Percentiles rank a stretch among this genome's conserved stretches.
phyloP scores from a whole-genome alignment of 2,797 vertebrate species.

The Phylloscopus collybita region DNA sequence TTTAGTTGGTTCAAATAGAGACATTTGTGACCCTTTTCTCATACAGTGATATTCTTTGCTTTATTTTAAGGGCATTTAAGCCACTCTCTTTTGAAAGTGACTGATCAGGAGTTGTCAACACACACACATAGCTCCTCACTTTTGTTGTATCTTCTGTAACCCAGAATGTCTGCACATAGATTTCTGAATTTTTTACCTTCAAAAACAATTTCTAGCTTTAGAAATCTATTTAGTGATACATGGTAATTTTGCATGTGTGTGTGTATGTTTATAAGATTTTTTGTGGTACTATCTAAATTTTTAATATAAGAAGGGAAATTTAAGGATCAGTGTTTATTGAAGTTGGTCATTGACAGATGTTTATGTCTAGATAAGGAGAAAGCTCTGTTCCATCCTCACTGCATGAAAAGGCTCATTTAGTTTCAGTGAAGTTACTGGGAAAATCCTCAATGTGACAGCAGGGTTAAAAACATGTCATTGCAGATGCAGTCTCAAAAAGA shows the following conservation, averaged over 20 bases:
- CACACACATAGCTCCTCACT: neutral
- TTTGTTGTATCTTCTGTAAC: neutral
- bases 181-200: neutral
- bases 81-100: neutral
- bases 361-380: neutral
- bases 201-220: neutral
- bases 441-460: neutral
- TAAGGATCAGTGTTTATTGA: neutral
- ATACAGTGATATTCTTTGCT: neutral
- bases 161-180: neutral
- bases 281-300: neutral
- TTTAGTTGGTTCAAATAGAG: neutral
- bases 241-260: rapidly evolving
- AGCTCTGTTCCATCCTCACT: neutral
- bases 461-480: neutral
- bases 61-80: neutral
- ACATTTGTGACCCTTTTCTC: neutral
- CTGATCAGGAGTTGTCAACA: neutral
- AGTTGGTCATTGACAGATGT: neutral
- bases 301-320: neutral
- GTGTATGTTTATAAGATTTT: neutral
- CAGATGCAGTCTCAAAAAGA: neutral
- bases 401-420: neutral
- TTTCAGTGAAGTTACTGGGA: neutral
- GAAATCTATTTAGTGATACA: neutral